Evolutionary conservation across 1,140 invertebrate genomes (phyloP), one percentile per base, ranked within the genome.

Genomic region (Paralvinella palmiformis): DNA sequence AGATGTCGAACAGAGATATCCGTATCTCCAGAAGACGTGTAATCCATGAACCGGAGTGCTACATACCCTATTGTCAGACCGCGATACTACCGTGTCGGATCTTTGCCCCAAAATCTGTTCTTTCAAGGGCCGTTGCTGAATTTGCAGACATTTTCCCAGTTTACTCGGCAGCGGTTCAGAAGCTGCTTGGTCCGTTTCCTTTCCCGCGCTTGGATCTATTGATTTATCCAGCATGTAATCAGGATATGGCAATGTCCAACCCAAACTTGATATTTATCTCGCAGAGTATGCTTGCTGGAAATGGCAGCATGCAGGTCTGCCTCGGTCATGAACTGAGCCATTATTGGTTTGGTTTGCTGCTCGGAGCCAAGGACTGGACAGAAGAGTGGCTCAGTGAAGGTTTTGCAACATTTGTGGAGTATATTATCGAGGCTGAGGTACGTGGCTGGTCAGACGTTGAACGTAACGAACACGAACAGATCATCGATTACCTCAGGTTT

Each of bases 331-430:
- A 81, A 72, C 45, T 80, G 22, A 75, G 73, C 62, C 81, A 82
- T 67, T 74, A 75, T 1, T 82, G 80, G 80, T 82, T 82, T 73
- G 81, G 81, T 13, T 66, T 82, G 4, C 67, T 73, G n/a, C 79
- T 82, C 68, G 81, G 81, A 22, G 76, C 79, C 29, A 67, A 68
- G 31, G 78, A 83, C 69, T 83, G 81, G 81, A 80, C 76, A n/a
- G 82, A 83, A 71, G 82, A 82, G 69, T 83, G 82, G 82, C 64
- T 83, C 6, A 82, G 79, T 45, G 81, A 83, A 69, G 82, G 82
- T 2, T 80, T 83, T 71, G 81, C 81, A 45, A 81, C 80, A 7
- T 83, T 75, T 57, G 59, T 78, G 55, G 82, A 83, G 69, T 81
- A 82, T 63, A 68, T 79, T 32, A 66, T 82, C 41, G 72, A 75